phyloP scores from a whole-genome alignment of 2,113 vertebrate genomes.

The Eretmochelys imbricata region DNA sequence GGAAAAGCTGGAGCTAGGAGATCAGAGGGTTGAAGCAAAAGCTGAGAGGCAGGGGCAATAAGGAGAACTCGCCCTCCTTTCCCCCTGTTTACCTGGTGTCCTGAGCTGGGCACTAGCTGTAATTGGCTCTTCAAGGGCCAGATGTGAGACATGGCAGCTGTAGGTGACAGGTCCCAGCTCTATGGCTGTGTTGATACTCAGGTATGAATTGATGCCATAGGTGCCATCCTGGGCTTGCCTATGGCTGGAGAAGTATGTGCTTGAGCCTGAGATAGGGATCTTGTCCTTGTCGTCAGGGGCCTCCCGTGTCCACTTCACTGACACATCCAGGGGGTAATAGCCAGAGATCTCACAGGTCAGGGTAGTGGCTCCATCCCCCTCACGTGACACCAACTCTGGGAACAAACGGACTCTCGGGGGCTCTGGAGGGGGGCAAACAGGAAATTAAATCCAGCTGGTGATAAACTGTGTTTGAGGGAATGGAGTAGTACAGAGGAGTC shows the following conservation, averaged over 20 bases:
- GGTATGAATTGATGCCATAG: constrained; percentile 80
- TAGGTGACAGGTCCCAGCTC: constrained; percentile 72
- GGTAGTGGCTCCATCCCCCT: not conserved
- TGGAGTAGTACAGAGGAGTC: not conserved
- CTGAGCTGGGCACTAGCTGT: constrained; percentile 1
- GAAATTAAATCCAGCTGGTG: not conserved
- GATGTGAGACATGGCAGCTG: constrained; percentile 84
- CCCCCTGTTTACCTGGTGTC: constrained; percentile 43
- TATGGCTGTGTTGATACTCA: constrained; percentile 63
- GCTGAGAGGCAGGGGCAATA: not conserved
- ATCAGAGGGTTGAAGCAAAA: not conserved
- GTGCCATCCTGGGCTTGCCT: constrained; percentile 81
- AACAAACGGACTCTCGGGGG: constrained; percentile 27
- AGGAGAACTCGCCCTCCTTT: not conserved
- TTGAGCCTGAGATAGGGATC: constrained; percentile 50
- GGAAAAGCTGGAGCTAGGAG: not conserved
- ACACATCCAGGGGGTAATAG: constrained; percentile 73
- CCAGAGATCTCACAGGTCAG: constrained; percentile 58
- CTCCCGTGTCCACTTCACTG: constrained; percentile 62
- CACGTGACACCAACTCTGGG: not conserved
- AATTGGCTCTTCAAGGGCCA: constrained; percentile 66
- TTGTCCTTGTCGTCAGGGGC: not conserved
- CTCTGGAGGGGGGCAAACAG: constrained; percentile 37
- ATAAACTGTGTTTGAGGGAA: not conserved
- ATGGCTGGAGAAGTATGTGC: constrained; percentile 80